A percentile compares a stretch with the other conserved stretches of the same genome.
Evolutionary conservation across 2,888 invertebrate genomes (phyloP).

Genomic region (Litoditis marina): DNA sequence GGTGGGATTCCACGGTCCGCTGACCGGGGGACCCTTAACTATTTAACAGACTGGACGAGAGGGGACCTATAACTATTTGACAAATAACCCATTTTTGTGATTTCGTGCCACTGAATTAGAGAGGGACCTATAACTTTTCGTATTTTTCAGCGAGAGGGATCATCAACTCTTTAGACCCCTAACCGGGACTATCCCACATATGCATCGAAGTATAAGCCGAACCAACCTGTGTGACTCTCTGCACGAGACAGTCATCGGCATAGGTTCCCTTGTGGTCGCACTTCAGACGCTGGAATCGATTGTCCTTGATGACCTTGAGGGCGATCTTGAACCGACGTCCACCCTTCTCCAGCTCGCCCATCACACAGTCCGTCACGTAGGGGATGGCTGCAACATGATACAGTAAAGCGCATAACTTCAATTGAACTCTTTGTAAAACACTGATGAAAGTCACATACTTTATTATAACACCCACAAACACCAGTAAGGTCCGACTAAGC

Average conservation of each 20-base stretch:
- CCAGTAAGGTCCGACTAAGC: too few species aligned
- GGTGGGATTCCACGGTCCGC: too few species aligned
- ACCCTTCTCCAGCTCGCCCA: constrained; percentile 93
- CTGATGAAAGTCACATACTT: not conserved
- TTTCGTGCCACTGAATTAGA: too few species aligned
- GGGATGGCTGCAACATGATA: constrained; percentile 75
- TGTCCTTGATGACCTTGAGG: constrained; percentile 84
- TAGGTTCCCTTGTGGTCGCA: constrained; percentile 97
- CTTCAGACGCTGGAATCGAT: constrained; percentile 83
- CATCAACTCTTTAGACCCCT: too few species aligned
- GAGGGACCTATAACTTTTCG: too few species aligned
- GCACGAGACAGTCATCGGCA: constrained; percentile 96
- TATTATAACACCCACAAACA: not conserved
- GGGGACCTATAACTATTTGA: too few species aligned
- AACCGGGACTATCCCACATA: too few species aligned
- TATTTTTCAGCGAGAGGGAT: too few species aligned
- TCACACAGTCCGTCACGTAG: constrained; percentile 95
- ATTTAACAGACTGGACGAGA: too few species aligned
- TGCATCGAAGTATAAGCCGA: too few species aligned
- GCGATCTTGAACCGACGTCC: constrained; percentile 92
- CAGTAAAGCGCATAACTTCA: not conserved
- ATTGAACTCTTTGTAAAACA: not conserved
- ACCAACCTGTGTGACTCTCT: constrained; percentile 79
- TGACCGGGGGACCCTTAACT: too few species aligned
- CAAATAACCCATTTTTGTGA: too few species aligned